phyloP scores from a whole-genome alignment of 2,888 invertebrate genomes.

The Barypeithes pellucidus region DNA sequence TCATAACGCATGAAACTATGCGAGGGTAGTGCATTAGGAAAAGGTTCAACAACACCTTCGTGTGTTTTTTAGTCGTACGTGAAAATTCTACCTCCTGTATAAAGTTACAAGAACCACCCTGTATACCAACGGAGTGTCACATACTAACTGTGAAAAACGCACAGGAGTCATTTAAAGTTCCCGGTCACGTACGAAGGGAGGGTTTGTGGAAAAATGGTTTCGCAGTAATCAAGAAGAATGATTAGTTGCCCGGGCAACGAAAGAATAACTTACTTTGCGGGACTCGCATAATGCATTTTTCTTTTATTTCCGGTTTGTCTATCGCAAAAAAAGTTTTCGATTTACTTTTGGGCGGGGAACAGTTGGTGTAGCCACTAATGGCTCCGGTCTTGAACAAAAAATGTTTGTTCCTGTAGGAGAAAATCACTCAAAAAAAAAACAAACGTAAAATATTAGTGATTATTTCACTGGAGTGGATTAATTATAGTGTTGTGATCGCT shows the following conservation, averaged over 20 bases:
- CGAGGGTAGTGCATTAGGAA: too few relatives aligned
- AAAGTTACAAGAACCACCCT: neutral
- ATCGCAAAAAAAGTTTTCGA: constrained; percentile 30
- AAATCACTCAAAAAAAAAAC: too few relatives aligned
- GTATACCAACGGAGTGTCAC: constrained; percentile 14
- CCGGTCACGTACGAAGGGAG: constrained; percentile 63
- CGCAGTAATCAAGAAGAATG: constrained; percentile 65
- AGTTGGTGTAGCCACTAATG: neutral
- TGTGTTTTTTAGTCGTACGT: too few relatives aligned
- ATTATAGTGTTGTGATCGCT: too few relatives aligned
- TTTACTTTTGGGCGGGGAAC: neutral
- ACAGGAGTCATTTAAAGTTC: constrained; percentile 54
- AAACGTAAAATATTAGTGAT: too few relatives aligned
- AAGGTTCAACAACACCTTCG: too few relatives aligned
- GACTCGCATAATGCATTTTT: constrained; percentile 39
- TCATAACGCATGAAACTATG: too few relatives aligned
- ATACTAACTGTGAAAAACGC: constrained; percentile 44
- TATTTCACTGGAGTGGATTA: too few relatives aligned
- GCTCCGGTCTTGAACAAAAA: too few relatives aligned
- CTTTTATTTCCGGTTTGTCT: constrained; percentile 51
- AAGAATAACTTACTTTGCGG: constrained; percentile 57
- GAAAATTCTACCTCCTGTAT: neutral
- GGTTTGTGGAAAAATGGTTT: constrained; percentile 62
- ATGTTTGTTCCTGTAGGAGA: too few relatives aligned
- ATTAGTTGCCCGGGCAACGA: constrained; percentile 66